A percentile compares a stretch with the other conserved stretches of the same genome.
Conservation (phyloP, 1,140 invertebrate species). For the Grapholita molesta region DNA sequence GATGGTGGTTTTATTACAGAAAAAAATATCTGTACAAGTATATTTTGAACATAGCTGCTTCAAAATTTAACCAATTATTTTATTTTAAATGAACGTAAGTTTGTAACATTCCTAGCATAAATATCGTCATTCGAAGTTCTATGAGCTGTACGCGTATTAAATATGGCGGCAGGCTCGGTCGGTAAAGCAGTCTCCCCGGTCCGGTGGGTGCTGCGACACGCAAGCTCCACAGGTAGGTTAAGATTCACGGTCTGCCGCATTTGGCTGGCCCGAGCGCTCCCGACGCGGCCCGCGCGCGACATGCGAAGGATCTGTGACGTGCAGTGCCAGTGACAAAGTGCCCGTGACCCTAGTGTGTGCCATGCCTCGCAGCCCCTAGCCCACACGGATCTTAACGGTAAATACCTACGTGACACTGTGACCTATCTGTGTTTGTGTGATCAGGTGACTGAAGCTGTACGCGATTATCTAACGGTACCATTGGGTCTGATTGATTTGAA, state of each 20-base stretch:
- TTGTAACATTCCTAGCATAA: not conserved
- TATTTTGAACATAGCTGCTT: not conserved
- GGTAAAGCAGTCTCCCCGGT: slow-evolving; percentile 59
- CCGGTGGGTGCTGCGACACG: slow-evolving; percentile 61
- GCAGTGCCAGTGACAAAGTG: slow-evolving; percentile 59
- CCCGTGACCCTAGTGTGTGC: slow-evolving; percentile 61
- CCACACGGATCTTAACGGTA: slow-evolving; percentile 70
- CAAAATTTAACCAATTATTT: not conserved
- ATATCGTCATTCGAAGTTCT: slow-evolving; percentile 26
- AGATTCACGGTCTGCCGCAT: slow-evolving; percentile 70
- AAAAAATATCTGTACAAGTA: not conserved
- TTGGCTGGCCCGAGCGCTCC: slow-evolving; percentile 64
- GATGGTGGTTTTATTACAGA: slow-evolving; percentile 20
- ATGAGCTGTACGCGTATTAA: slow-evolving; percentile 31
- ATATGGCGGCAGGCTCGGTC: slow-evolving; percentile 49
- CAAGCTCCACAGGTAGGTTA: slow-evolving; percentile 75
- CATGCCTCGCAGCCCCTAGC: slow-evolving; percentile 46
- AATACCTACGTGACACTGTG: slow-evolving; percentile 56
- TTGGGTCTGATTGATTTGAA: slow-evolving; percentile 18
- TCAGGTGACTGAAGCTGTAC: slow-evolving; percentile 53
- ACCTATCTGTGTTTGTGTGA: slow-evolving; percentile 58
- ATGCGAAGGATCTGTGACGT: slow-evolving; percentile 62
- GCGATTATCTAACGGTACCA: slow-evolving; percentile 29
- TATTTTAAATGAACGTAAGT: not conserved
- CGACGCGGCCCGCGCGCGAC: slow-evolving; percentile 58